These are phyloP conservation scores for Choloepus didactylus DNA, from an alignment of 2,797 vertebrate species.

Conservation along the genomic window DNA sequence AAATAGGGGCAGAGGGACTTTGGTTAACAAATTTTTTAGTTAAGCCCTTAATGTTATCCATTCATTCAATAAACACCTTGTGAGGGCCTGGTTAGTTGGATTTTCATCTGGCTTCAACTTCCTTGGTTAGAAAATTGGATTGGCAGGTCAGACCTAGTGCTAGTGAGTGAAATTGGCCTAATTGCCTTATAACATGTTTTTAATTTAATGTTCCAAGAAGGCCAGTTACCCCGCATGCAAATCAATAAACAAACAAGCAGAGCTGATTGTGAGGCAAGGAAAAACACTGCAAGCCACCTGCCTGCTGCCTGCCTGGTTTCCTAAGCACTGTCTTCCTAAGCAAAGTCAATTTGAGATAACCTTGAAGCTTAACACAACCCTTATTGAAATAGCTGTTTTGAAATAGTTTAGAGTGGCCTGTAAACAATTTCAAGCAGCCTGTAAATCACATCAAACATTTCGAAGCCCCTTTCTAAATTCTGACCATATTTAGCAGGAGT, in stretches of 20 bases:
- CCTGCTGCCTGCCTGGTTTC: constrained; percentile 29
- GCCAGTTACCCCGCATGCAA: constrained; percentile 41
- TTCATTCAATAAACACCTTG: constrained; percentile 55
- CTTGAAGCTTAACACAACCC: constrained; percentile 63
- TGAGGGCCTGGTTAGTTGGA: constrained; percentile 15
- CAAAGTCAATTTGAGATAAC: constrained; percentile 63
- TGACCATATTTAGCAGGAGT: background rate
- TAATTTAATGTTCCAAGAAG: constrained; percentile 69
- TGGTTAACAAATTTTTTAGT: constrained; percentile 14
- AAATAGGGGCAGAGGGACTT: background rate
- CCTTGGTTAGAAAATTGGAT: constrained; percentile 53
- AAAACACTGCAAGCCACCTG: constrained; percentile 31
- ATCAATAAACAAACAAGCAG: constrained; percentile 72
- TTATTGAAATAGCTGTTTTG: constrained; percentile 65
- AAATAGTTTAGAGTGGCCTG: constrained; percentile 58
- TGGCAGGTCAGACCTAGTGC: constrained; percentile 1
- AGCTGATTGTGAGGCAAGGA: constrained; percentile 15
- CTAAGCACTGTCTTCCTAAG: background rate
- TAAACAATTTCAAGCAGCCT: constrained; percentile 51
- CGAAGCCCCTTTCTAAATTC: constrained; percentile 57
- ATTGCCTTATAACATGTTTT: constrained; percentile 70
- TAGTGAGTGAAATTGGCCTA: constrained; percentile 33
- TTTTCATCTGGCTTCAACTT: background rate
- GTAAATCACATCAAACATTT: constrained; percentile 37
- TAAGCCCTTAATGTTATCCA: background rate